A percentile compares a stretch with the other conserved stretches of the same genome.
phyloP scores from a whole-genome alignment of 2,888 invertebrate species.

The Junonia oenone region DNA sequence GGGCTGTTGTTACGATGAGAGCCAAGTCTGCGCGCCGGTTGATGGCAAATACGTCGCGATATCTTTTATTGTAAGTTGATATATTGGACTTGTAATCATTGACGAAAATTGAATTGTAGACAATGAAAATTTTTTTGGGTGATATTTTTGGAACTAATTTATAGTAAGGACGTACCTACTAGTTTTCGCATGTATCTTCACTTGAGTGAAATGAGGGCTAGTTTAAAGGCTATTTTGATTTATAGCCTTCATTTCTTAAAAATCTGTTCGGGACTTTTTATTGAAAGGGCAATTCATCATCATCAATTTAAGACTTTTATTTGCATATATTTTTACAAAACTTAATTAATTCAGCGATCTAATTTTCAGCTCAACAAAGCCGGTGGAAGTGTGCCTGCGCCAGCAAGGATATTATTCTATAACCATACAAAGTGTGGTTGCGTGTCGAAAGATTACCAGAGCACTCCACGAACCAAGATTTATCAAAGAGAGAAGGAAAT shows the following conservation, averaged over 20 bases:
- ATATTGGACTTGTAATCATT: not conserved
- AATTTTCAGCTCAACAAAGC: slow-evolving; percentile 63
- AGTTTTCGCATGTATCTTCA: too few relatives aligned
- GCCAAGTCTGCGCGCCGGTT: slow-evolving; percentile 88
- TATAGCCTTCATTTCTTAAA: too few relatives aligned
- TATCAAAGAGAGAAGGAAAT: slow-evolving; percentile 25
- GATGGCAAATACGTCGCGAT: slow-evolving; percentile 84
- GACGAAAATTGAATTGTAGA: not conserved
- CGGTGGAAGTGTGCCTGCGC: slow-evolving; percentile 46
- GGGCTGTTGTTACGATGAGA: slow-evolving; percentile 89
- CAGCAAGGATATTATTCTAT: slow-evolving; percentile 59
- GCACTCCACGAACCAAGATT: slow-evolving; percentile 33
- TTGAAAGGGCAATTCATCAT: not conserved
- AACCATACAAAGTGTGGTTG: slow-evolving; percentile 69
- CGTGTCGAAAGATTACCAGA: slow-evolving; percentile 50
- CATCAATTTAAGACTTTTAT: not conserved
- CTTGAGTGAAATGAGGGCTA: too few relatives aligned
- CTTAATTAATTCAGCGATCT: too few relatives aligned
- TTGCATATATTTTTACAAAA: not conserved
- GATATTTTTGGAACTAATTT: too few relatives aligned
- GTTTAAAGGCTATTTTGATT: too few relatives aligned
- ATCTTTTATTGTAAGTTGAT: slow-evolving; percentile 88
- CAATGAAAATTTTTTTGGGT: too few relatives aligned
- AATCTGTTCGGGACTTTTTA: too few relatives aligned
- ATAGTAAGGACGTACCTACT: too few relatives aligned